Evolutionary conservation across 2,113 vertebrate species (phyloP).

Genomic region (Mirza zaza): DNA sequence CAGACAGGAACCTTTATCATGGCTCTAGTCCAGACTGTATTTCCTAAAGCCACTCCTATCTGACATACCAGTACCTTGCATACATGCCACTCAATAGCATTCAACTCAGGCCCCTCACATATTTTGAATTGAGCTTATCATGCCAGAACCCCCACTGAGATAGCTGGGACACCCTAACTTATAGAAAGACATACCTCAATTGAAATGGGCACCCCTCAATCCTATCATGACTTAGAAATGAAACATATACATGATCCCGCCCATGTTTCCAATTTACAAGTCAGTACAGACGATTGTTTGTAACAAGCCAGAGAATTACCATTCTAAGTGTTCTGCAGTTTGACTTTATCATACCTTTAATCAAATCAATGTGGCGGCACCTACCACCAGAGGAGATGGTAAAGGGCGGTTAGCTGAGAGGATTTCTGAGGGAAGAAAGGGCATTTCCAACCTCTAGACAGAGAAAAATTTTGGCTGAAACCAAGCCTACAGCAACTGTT

Average conservation of each 20-base stretch:
- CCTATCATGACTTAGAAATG: neutral
- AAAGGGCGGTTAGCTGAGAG: neutral
- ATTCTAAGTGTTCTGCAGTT: slow-evolving; percentile 30
- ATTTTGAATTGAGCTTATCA: neutral
- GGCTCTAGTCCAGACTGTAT: neutral
- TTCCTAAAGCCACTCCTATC: neutral
- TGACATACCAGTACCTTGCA: neutral
- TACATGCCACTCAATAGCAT: neutral
- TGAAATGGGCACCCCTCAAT: neutral
- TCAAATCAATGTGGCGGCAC: slow-evolving; percentile 42
- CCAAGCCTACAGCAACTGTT: neutral
- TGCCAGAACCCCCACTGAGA: neutral
- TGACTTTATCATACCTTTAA: slow-evolving; percentile 53
- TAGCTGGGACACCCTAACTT: neutral
- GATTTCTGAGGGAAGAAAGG: slow-evolving; percentile 4
- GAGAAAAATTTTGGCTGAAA: slow-evolving; percentile 22
- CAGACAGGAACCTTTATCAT: neutral
- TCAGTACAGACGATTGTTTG: neutral
- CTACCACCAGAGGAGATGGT: neutral
- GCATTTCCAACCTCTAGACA: neutral
- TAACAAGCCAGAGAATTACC: slow-evolving; percentile 34
- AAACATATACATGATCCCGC: neutral
- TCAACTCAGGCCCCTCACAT: neutral
- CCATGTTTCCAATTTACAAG: slow-evolving; percentile 38
- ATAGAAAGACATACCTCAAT: slow-evolving; percentile 30